A percentile compares a stretch with the other conserved stretches of the same genome.
Evolutionary conservation across 2,888 invertebrate genomes (phyloP).

Genomic region (Villa cingulata): DNA sequence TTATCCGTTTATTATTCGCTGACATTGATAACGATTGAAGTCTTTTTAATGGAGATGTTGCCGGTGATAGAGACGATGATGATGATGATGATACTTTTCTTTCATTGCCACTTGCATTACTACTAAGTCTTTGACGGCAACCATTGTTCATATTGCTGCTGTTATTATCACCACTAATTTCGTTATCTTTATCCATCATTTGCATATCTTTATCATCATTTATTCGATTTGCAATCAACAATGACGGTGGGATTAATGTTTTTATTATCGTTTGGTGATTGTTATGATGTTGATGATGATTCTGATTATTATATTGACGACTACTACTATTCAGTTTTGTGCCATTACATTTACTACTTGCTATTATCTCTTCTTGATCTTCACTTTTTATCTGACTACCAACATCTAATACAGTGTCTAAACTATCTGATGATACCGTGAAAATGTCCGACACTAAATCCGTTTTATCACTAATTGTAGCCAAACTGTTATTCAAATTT

Average conservation of each 20-base stretch:
- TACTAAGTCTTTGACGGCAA: too few relatives aligned
- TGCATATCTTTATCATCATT: too few relatives aligned
- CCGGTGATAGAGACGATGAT: too few relatives aligned
- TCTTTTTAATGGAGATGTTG: too few relatives aligned
- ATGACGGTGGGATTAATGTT: neutral
- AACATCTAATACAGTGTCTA: conserved; percentile 33
- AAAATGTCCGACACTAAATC: neutral
- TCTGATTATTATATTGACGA: neutral
- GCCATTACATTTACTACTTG: neutral
- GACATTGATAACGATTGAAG: too few relatives aligned
- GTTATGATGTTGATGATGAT: neutral
- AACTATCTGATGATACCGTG: conserved; percentile 33
- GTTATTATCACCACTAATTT: neutral
- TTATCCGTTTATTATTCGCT: neutral
- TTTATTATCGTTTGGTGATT: too few relatives aligned
- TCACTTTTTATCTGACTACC: conserved; percentile 21
- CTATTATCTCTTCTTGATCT: conserved; percentile 8
- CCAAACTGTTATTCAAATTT: too few relatives aligned
- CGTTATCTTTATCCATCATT: too few relatives aligned
- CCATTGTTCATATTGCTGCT: neutral
- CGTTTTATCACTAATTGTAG: neutral
- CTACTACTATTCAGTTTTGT: neutral
- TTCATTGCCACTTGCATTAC: too few relatives aligned
- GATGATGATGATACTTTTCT: neutral
- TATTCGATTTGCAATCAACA: neutral